Evolutionary conservation across 2,113 vertebrate genomes (phyloP).

Genomic region (Craseonycteris thonglongyai): DNA sequence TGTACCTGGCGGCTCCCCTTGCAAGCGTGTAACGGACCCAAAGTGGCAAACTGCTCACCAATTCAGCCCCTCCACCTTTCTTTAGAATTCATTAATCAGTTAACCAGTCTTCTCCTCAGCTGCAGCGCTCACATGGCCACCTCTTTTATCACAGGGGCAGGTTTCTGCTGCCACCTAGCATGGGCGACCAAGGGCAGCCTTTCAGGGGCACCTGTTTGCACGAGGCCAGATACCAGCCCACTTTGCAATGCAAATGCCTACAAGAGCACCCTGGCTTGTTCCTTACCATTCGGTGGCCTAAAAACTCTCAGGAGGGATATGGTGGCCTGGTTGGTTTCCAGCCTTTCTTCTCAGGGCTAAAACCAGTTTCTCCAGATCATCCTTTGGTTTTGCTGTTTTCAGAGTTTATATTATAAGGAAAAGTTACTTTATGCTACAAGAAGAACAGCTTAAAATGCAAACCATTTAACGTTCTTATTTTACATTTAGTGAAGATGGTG

Average conservation of each 20-base stretch:
- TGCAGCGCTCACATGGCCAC: background rate
- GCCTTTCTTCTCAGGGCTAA: background rate
- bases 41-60: background rate
- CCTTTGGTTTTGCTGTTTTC: background rate
- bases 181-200: background rate
- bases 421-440: background rate
- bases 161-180: background rate
- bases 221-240: background rate
- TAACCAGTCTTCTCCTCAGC: background rate
- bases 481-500: background rate
- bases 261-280: background rate
- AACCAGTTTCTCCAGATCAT: background rate
- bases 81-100: conserved; percentile 18
- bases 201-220: background rate
- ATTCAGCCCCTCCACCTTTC: background rate
- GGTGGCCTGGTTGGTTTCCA: background rate
- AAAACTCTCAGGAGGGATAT: background rate
- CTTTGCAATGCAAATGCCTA: background rate
- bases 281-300: background rate
- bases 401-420: background rate
- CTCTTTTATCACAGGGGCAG: background rate
- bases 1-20: background rate
- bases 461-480: background rate
- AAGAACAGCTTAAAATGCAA: background rate
- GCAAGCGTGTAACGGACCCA: background rate